phyloP scores from a whole-genome alignment of 2,888 invertebrate genomes.

The Cheilosia urbana region DNA sequence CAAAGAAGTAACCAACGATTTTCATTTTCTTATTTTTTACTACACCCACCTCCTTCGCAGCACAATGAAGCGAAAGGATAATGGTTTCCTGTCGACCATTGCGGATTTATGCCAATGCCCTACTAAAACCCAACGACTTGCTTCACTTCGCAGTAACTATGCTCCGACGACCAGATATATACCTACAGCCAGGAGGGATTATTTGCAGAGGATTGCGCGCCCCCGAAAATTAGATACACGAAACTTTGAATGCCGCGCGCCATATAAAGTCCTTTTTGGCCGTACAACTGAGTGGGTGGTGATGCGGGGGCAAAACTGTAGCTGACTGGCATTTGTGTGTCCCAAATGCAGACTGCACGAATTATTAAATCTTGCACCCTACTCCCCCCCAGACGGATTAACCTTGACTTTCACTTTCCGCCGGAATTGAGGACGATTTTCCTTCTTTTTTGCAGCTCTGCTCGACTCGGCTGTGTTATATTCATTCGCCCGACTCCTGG shows the following conservation, averaged over 20 bases:
- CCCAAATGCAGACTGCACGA: constrained; percentile 75
- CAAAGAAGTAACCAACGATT: constrained; percentile 6
- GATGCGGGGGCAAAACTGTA: not conserved
- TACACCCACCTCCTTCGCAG: constrained; percentile 1
- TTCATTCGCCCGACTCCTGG: constrained; percentile 75
- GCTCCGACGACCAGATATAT: constrained; percentile 15
- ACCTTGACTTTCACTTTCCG: constrained; percentile 84
- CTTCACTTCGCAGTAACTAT: constrained; percentile 7
- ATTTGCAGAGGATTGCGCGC: constrained; percentile 36
- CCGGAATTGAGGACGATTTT: constrained; percentile 73
- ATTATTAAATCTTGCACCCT: constrained; percentile 69
- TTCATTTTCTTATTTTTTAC: constrained; percentile 1
- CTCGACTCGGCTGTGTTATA: constrained; percentile 48
- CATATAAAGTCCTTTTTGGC: not conserved
- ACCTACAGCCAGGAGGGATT: not conserved
- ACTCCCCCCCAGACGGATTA: constrained; percentile 81
- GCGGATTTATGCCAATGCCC: constrained; percentile 62
- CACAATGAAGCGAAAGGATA: constrained; percentile 33
- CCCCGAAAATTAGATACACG: constrained; percentile 65
- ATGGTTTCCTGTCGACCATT: constrained; percentile 25
- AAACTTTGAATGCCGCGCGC: constrained; percentile 52
- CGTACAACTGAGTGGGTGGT: not conserved
- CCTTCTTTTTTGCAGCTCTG: constrained; percentile 77
- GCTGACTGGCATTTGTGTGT: constrained; percentile 63
- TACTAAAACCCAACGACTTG: constrained; percentile 57